phyloP scores from a whole-genome alignment of 2,888 invertebrate species.

The Leucozona laternaria region DNA sequence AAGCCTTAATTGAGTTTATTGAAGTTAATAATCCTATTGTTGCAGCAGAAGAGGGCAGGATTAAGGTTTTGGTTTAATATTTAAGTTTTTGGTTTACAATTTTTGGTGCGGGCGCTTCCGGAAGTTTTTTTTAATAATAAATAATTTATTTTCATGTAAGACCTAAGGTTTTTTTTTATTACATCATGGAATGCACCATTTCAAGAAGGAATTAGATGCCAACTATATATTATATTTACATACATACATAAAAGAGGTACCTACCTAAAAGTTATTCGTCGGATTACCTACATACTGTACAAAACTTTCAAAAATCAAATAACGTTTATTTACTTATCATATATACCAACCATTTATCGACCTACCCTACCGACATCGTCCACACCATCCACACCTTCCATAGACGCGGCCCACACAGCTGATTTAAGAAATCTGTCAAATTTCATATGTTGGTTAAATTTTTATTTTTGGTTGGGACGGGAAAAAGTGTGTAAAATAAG shows the following conservation, averaged over 20 bases:
- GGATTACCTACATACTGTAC: too few relatives aligned
- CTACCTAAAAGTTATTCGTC: too few relatives aligned
- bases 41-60: constrained; percentile 78
- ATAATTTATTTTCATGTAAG: too few relatives aligned
- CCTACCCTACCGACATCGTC: constrained; percentile 23
- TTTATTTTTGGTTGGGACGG: constrained; percentile 36
- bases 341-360: neutral
- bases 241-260: too few relatives aligned
- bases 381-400: neutral
- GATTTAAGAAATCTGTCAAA: constrained; percentile 57
- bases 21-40: constrained; percentile 76
- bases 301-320: neutral
- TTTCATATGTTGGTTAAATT: neutral
- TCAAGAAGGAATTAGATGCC: too few relatives aligned
- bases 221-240: too few relatives aligned
- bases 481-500: neutral
- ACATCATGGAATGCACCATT: too few relatives aligned
- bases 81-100: neutral
- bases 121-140: too few relatives aligned
- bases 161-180: too few relatives aligned
- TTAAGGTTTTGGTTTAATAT: constrained; percentile 63
- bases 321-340: neutral
- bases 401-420: constrained; percentile 37
- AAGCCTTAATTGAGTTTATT: constrained; percentile 79
- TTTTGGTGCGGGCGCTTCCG: too few relatives aligned